phyloP scores from a whole-genome alignment of 2,888 invertebrate species.

The Meiosimyza platycephala region DNA sequence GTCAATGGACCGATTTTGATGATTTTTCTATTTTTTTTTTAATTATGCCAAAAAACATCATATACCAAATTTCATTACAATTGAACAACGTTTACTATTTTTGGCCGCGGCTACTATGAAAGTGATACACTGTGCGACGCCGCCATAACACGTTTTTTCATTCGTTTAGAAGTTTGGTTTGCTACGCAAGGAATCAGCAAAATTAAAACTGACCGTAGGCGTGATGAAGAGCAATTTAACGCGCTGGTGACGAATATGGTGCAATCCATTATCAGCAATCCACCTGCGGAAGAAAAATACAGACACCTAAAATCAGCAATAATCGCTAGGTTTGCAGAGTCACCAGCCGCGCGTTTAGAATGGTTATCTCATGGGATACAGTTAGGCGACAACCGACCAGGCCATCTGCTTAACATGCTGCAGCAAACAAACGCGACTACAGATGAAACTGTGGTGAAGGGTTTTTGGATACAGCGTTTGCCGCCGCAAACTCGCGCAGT shows the following conservation, averaged over 20 bases:
- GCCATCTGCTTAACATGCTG: neutral
- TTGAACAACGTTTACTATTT: too few relatives aligned
- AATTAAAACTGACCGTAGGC: neutral
- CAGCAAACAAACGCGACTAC: slow-evolving; percentile 14
- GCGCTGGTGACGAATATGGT: slow-evolving; percentile 1
- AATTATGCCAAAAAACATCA: too few relatives aligned
- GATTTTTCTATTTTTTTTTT: too few relatives aligned
- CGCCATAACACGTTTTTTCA: slow-evolving; percentile 1
- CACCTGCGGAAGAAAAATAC: neutral
- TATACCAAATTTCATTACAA: too few relatives aligned
- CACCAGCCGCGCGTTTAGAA: neutral
- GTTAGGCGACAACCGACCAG: neutral
- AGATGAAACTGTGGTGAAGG: slow-evolving; percentile 10
- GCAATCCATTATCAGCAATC: neutral
- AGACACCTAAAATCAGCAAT: too few relatives aligned
- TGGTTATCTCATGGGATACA: neutral
- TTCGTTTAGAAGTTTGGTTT: slow-evolving; percentile 6
- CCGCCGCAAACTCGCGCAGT: slow-evolving; percentile 3
- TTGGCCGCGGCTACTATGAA: too few relatives aligned
- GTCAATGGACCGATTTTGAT: too few relatives aligned
- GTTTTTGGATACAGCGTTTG: slow-evolving; percentile 11
- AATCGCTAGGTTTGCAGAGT: neutral
- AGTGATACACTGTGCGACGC: too few relatives aligned
- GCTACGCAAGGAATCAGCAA: neutral
- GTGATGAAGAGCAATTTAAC: slow-evolving; percentile 8